Evolutionary conservation across 1,140 invertebrate genomes (phyloP).

Genomic region (Halictus rubicundus): DNA sequence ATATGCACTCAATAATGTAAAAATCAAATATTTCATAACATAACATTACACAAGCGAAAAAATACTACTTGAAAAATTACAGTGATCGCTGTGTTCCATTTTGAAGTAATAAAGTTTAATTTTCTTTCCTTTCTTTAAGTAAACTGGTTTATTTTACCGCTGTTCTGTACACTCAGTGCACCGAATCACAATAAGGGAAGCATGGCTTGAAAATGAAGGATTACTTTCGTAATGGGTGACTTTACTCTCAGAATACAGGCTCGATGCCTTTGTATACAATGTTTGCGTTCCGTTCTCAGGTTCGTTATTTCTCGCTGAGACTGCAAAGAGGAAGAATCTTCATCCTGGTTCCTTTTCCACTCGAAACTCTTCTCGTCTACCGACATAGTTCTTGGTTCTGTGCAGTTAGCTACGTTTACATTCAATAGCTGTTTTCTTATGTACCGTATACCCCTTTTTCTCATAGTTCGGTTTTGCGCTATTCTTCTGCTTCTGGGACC

Average conservation of each 20-base stretch:
- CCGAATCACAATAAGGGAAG: background rate
- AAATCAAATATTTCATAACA: too few relatives aligned
- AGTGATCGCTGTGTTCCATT: too few relatives aligned
- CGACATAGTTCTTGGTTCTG: background rate
- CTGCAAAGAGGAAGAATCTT: slow-evolving; percentile 13
- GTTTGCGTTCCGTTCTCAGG: background rate
- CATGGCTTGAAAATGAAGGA: background rate
- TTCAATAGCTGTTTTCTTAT: background rate
- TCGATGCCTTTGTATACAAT: slow-evolving; percentile 1
- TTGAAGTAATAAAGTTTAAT: too few relatives aligned
- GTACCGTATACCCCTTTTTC: background rate
- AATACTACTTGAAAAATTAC: too few relatives aligned
- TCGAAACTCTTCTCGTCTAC: background rate
- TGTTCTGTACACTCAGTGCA: background rate
- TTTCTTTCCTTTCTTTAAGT: background rate
- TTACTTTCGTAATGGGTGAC: background rate
- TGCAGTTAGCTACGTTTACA: slow-evolving; percentile 2
- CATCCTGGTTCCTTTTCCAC: slow-evolving; percentile 15
- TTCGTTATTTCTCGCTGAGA: background rate
- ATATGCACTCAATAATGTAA: too few relatives aligned
- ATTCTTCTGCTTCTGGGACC: background rate
- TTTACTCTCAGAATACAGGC: background rate
- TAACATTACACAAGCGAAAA: too few relatives aligned
- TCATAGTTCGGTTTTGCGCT: background rate
- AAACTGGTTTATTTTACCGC: background rate